These are phyloP conservation scores for Brachyhypopomus gauderio DNA, from an alignment of 2,113 vertebrate species.

Conservation along the genomic window DNA sequence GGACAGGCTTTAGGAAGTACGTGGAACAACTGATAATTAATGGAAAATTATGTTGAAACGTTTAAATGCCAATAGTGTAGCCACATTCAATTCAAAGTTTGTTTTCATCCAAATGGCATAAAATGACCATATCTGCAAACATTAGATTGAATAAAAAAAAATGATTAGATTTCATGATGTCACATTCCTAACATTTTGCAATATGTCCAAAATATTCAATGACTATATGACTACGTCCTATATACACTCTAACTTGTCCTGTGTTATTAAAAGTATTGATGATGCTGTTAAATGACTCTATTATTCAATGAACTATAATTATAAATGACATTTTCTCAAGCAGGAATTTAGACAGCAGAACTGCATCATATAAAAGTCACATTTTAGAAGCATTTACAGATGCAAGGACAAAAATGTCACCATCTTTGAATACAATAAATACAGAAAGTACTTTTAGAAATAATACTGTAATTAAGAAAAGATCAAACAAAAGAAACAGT, in stretches of 20 bases:
- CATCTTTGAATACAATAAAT: too few relatives aligned
- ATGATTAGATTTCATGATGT: background rate
- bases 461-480: background rate
- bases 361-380: background rate
- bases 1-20: too few relatives aligned
- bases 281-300: background rate
- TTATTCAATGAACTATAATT: constrained; percentile 35
- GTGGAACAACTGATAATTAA: too few relatives aligned
- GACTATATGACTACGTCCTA: background rate
- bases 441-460: background rate
- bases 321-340: constrained; percentile 38
- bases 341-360: constrained; percentile 32
- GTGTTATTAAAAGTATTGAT: constrained; percentile 1
- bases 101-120: too few relatives aligned
- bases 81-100: too few relatives aligned
- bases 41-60: too few relatives aligned
- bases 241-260: background rate
- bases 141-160: too few relatives aligned
- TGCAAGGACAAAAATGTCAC: background rate
- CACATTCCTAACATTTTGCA: background rate
- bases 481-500: background rate
- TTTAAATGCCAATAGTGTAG: too few relatives aligned
- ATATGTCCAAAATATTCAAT: background rate
- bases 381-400: background rate
- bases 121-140: too few relatives aligned